These are phyloP conservation scores for Rhynchonycteris naso DNA, from an alignment of 2,797 vertebrate species.

Conservation along the genomic window DNA sequence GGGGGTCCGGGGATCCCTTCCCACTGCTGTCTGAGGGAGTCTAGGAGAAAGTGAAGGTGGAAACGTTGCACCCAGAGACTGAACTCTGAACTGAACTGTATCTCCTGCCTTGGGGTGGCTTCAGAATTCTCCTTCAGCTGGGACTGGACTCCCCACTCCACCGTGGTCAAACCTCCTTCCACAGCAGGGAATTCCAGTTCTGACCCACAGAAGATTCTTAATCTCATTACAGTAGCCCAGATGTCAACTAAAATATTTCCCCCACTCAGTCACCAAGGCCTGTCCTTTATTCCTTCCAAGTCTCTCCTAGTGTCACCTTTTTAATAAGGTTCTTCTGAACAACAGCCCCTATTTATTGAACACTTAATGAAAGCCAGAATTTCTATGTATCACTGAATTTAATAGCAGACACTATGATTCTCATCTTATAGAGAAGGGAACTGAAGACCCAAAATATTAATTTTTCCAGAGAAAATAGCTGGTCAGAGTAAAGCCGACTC, in stretches of 20 bases:
- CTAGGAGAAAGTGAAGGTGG: slow-evolving; percentile 25
- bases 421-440: slow-evolving; percentile 3
- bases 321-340: background rate
- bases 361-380: background rate
- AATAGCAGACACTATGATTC: background rate
- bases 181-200: background rate
- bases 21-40: background rate
- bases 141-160: background rate
- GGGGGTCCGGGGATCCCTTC: background rate
- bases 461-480: background rate
- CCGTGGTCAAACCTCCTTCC: background rate
- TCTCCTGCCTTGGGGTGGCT: background rate
- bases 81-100: background rate
- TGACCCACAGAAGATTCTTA: background rate
- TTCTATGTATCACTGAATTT: background rate
- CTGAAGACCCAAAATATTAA: slow-evolving; percentile 35
- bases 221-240: background rate
- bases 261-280: background rate
- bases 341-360: background rate
- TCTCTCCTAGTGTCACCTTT: background rate
- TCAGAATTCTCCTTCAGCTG: background rate
- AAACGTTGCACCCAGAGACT: background rate
- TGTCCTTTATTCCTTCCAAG: background rate
- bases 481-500: background rate
- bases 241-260: background rate